phyloP scores from a whole-genome alignment of 1,140 invertebrate species.

The Anthonomus grandis region DNA sequence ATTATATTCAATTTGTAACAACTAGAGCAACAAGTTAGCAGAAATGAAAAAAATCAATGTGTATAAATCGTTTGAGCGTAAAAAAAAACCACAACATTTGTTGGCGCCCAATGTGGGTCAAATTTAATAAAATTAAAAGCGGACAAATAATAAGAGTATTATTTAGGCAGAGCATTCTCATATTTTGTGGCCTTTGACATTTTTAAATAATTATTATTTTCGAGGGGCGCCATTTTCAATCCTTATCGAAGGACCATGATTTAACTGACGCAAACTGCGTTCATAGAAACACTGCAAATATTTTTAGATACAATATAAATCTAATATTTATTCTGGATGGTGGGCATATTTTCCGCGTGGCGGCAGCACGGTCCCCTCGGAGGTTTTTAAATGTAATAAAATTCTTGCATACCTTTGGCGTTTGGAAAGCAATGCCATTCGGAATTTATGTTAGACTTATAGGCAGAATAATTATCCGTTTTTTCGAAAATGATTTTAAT shows the following conservation, averaged over 20 bases:
- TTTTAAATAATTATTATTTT: background rate
- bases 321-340: constrained; percentile 40
- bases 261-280: constrained; percentile 36
- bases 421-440: constrained; percentile 25
- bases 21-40: no score
- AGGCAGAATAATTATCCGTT: background rate
- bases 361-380: constrained; percentile 39
- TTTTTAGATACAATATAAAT: constrained; percentile 47
- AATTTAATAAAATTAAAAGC: no score
- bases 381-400: constrained; percentile 35
- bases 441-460: constrained; percentile 1
- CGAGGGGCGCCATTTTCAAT: no score
- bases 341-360: constrained; percentile 42
- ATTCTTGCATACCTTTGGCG: constrained; percentile 29
- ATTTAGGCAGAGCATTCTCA: no score
- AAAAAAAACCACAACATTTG: background rate
- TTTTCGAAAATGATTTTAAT: no score
- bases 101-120: background rate
- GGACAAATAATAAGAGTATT: no score
- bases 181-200: background rate
- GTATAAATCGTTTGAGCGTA: no score
- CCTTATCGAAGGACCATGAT: constrained; percentile 1
- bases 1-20: no score
- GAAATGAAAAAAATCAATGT: no score
- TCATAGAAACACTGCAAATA: constrained; percentile 44